These are phyloP conservation scores for Eleginops maclovinus DNA, from an alignment of 2,113 vertebrate genomes.

Conservation along the genomic window DNA sequence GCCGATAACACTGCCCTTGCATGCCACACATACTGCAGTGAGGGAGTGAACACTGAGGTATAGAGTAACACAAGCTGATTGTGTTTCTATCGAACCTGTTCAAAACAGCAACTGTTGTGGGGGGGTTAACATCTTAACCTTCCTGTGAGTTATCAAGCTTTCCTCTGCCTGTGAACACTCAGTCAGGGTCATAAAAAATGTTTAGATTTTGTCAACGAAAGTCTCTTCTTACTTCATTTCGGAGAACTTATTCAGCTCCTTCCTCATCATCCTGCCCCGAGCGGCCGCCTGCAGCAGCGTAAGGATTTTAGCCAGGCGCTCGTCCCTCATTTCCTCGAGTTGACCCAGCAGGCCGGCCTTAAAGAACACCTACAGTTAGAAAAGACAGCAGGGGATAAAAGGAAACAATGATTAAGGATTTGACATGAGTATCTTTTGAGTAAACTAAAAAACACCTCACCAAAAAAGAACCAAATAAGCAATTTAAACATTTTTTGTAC, in stretches of 20 bases:
- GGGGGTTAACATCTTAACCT: conserved; percentile 40
- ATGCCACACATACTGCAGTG: conserved; percentile 57
- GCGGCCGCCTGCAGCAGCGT: conserved; percentile 91
- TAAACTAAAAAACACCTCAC: neutral
- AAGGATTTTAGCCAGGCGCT: conserved; percentile 91
- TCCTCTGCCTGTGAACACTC: neutral
- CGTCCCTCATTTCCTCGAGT: conserved; percentile 92
- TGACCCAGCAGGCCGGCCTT: conserved; percentile 92
- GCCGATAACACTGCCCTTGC: conserved; percentile 70
- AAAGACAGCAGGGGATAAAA: neutral
- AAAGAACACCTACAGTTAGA: conserved; percentile 90
- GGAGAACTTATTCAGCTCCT: conserved; percentile 86
- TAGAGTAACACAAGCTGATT: conserved; percentile 66
- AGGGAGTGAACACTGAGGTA: conserved; percentile 67
- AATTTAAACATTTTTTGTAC: no score
- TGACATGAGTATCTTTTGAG: neutral
- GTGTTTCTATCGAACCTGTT: conserved; percentile 68
- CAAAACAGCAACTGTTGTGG: conserved; percentile 57
- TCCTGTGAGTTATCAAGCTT: conserved; percentile 29
- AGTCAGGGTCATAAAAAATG: neutral
- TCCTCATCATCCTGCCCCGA: conserved; percentile 89
- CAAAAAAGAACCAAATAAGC: neutral
- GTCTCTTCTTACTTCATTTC: conserved; percentile 81
- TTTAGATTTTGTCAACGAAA: neutral
- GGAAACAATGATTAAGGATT: neutral